Base-by-base conservation (phyloP, 2,888 invertebrate species). In the Stenurella melanura region DNA sequence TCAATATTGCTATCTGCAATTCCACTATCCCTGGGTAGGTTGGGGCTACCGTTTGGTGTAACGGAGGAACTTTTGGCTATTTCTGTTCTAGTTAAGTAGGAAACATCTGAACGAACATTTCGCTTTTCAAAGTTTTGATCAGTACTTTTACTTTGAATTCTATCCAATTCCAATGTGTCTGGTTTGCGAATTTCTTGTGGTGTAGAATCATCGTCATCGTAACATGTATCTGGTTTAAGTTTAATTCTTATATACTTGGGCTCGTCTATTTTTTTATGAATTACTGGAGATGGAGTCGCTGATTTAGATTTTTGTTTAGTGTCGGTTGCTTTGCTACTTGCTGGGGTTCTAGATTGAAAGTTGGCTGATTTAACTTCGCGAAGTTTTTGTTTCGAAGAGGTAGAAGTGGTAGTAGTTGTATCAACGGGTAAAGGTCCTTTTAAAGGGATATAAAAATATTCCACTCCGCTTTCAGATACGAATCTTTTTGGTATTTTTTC, bases 141-240 rank as follows among this genome's bases (percentile, higher is more conserved):
- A 42, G 67, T 54, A 58, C 50, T 18, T 58, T 78, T 66, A 19
- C 68, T 78, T 66, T 78, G 73, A 17, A 77, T 75, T 21, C 34
- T 69, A 50, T 80, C 78, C 50, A 83, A 71, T 58, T 94, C 93
- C 26, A 94, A 89, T 12, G 92, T 91, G 10, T 88, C 92, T 0
- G 94, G 94, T 85, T 94, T 94, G 77, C 91, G 90, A 5, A 90
- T 86, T 75, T 90, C 90, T 34, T 66, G 67, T 15, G 50, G 38
- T 26, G 61, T 18, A 9, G 73, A n/a, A 81, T 87, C 89, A 66
- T 91, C 92, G 78, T 91, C 89, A 79, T 91, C 90, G 73, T 93
- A 93, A 85, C 95, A 95, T 88, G 94, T 92, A 66, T 95, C 95
- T 0, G 95, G 95, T 84, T 94, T 95, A 63, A 96, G 88, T 87